Evolutionary conservation across 1,140 invertebrate species (phyloP), one percentile per base, ranked within the genome.

Genomic region (Drosophila santomea): DNA sequence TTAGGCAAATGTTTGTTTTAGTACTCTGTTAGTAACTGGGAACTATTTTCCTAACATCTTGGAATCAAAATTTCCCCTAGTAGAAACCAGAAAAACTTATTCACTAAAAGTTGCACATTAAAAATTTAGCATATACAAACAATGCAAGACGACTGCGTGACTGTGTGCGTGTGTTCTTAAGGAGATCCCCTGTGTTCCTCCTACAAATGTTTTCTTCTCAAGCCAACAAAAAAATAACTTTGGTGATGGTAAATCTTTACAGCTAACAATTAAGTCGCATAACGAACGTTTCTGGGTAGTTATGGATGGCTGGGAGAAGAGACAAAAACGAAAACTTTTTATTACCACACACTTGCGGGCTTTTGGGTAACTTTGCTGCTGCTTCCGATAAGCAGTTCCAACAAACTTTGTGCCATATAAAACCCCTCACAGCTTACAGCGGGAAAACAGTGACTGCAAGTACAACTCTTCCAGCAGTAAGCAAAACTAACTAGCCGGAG

Each of bases 221-320:
- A 56, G 23, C 20, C 11, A 47, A 39, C 23, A 20, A 47, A 8
- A 32, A 44, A 57, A 0, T 35, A 57, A 1, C 64, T 11, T 51
- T 59, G 71, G 60, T 64, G 67, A 50, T 86, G 64, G 80, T 88
- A 86, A 86, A 82, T 89, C 84, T 88, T 89, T 73, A 83, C 84
- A 88, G 84, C 83, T 67, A 89, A 88, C 83, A 88, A 88, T 88
- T 88, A 88, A 88, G 83, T 89, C 84, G 84, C 79, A 89, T 88
- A 89, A 83, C 83, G 63, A 88, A 88, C 79, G 72, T 77, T 89
- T 76, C 67, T 79, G 75, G 75, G 76, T 83, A 88, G 77, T 79
- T 86, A 83, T 88, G 64, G 68, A 72, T 72, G 68, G 66, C 44
- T 72, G 68, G 67, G 44, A 72, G 69, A 44, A 48, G 20, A 58